Evolutionary conservation across 1,140 invertebrate genomes (phyloP).

Genomic region (Andricus grossulariae): DNA sequence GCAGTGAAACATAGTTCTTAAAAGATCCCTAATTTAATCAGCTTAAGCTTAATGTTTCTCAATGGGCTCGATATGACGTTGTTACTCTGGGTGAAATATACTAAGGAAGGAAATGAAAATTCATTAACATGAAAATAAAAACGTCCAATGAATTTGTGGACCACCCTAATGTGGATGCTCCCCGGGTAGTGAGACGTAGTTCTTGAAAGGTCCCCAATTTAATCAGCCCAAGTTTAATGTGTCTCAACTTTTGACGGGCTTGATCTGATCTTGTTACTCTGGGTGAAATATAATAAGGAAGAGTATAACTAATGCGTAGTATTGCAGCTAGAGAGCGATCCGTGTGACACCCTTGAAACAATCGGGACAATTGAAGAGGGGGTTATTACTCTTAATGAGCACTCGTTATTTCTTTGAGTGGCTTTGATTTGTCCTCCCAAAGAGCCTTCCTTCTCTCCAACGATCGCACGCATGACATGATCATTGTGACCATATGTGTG

Average conservation of each 20-base stretch:
- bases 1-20: too few species aligned
- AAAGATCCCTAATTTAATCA: not conserved
- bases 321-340: conserved; percentile 59
- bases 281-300: conserved; percentile 61
- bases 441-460: conserved; percentile 29
- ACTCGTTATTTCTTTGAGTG: conserved; percentile 74
- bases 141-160: too few species aligned
- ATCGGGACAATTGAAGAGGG: conserved; percentile 60
- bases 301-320: conserved; percentile 57
- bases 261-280: conserved; percentile 13
- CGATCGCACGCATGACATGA: conserved; percentile 18
- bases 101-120: conserved; percentile 62
- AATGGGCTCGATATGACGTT: not conserved
- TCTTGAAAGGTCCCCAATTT: not conserved
- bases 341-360: conserved; percentile 73
- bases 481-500: not conserved
- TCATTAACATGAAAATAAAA: too few species aligned
- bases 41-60: not conserved
- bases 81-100: conserved; percentile 39
- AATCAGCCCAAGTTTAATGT: not conserved
- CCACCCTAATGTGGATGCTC: too few species aligned
- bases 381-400: conserved; percentile 74
- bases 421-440: conserved; percentile 66
- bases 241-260: conserved; percentile 15
- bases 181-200: too few species aligned